phyloP scores from a whole-genome alignment of 2,888 invertebrate species.

The Tetheella fluctuosa region DNA sequence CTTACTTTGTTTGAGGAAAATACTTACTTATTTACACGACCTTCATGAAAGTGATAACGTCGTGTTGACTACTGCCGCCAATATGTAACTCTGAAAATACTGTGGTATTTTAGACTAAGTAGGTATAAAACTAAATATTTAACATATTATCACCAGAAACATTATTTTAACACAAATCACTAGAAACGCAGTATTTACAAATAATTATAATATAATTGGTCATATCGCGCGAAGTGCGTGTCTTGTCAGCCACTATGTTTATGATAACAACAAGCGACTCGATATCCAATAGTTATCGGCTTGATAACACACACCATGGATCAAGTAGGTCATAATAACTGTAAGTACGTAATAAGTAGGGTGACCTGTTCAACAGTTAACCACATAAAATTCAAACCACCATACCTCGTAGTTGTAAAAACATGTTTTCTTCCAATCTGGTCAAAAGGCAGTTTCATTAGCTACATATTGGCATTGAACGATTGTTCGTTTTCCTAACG shows the following conservation, averaged over 20 bases:
- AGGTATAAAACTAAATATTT: background rate
- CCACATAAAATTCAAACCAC: too few relatives aligned
- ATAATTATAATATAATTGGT: background rate
- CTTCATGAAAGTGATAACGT: background rate
- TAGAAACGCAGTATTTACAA: background rate
- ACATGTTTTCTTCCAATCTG: too few relatives aligned
- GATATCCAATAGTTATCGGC: slow-evolving; percentile 65
- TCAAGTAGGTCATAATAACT: slow-evolving; percentile 36
- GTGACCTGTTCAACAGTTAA: too few relatives aligned
- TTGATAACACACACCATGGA: slow-evolving; percentile 54
- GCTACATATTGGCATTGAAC: too few relatives aligned
- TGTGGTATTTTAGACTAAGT: too few relatives aligned
- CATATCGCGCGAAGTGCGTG: background rate
- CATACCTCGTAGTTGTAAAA: too few relatives aligned
- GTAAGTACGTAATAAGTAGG: background rate
- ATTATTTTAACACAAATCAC: background rate
- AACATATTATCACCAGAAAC: background rate
- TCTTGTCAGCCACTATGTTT: slow-evolving; percentile 29
- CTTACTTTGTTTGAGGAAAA: background rate
- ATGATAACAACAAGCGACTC: slow-evolving; percentile 54
- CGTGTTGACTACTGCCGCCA: background rate
- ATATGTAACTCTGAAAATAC: background rate
- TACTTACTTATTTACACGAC: slow-evolving; percentile 1
- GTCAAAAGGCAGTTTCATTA: too few relatives aligned
- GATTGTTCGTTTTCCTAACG: too few relatives aligned